These are phyloP conservation scores for Phalacrocorax brasilianus DNA, from an alignment of 2,113 vertebrate genomes.

Conservation along the genomic window DNA sequence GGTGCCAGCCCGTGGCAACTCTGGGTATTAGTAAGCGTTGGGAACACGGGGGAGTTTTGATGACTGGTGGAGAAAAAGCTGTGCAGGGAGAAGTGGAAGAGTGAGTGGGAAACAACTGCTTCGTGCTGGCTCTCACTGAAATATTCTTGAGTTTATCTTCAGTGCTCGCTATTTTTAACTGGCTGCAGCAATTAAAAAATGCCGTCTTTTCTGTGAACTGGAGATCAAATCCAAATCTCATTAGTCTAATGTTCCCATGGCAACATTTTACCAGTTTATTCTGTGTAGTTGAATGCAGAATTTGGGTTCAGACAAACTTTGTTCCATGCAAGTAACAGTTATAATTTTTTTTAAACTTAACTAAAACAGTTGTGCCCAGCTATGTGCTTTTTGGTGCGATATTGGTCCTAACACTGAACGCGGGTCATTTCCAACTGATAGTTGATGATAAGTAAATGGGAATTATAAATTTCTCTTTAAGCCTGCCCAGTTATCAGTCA, in stretches of 20 bases:
- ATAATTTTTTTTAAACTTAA: background rate
- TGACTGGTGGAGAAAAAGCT: background rate
- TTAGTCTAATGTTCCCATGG: background rate
- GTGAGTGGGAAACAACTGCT: background rate
- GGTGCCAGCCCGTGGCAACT: background rate
- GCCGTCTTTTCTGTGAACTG: background rate
- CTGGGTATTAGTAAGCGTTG: accelerated
- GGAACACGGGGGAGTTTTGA: background rate
- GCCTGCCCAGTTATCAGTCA: background rate
- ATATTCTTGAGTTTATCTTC: background rate
- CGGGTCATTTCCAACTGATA: background rate
- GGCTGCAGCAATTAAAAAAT: background rate
- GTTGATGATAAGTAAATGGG: background rate
- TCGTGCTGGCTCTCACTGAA: background rate
- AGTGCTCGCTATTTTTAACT: background rate
- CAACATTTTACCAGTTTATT: background rate
- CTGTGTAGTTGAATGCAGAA: background rate
- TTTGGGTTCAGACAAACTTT: background rate
- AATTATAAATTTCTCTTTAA: background rate
- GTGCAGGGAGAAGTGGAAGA: background rate
- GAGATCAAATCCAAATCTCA: background rate
- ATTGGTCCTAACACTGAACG: background rate
- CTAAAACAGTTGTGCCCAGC: background rate
- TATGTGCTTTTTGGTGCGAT: background rate
- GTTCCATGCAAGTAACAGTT: background rate